phyloP scores from a whole-genome alignment of 37 sponge, comb jelly and placozoan genomes.

The Chondrilla cf. caribensis region DNA sequence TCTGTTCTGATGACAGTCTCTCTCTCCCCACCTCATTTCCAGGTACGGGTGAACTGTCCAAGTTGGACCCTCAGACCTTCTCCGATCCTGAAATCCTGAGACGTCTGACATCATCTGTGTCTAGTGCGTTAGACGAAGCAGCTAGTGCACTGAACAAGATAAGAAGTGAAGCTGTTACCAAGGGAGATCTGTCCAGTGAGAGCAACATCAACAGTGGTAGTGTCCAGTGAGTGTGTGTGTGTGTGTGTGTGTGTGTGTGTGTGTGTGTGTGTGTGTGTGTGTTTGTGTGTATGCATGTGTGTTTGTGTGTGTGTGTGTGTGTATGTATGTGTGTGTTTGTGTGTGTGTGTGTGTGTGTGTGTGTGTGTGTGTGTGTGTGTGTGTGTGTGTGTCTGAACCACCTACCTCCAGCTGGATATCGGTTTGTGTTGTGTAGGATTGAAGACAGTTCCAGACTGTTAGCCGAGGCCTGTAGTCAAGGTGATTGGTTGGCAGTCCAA shows the following conservation, averaged over 20 bases:
- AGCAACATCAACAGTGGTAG: background rate
- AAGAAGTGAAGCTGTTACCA: conserved; percentile 42
- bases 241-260: background rate
- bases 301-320: no score
- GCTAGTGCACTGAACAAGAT: conserved; percentile 74
- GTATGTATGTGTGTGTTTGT: no score
- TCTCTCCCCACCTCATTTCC: background rate
- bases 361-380: no score
- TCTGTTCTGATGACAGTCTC: no score
- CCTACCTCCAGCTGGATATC: no score
- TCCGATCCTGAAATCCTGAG: conserved; percentile 85
- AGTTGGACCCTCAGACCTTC: conserved; percentile 68
- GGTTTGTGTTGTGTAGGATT: no score
- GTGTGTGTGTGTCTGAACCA: no score
- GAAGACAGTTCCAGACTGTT: conserved; percentile 7
- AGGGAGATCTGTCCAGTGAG: background rate
- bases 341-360: no score
- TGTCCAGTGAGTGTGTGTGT: conserved; percentile 10
- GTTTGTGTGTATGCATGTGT: no score
- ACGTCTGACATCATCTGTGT: conserved; percentile 70
- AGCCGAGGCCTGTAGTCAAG: conserved; percentile 20
- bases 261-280: background rate
- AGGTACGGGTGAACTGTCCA: conserved; percentile 62
- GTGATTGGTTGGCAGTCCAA: conserved; percentile 40
- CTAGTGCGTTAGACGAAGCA: conserved; percentile 78